Evolutionary conservation across 1,140 invertebrate species (phyloP).

Genomic region (Trissolcus basalis): DNA sequence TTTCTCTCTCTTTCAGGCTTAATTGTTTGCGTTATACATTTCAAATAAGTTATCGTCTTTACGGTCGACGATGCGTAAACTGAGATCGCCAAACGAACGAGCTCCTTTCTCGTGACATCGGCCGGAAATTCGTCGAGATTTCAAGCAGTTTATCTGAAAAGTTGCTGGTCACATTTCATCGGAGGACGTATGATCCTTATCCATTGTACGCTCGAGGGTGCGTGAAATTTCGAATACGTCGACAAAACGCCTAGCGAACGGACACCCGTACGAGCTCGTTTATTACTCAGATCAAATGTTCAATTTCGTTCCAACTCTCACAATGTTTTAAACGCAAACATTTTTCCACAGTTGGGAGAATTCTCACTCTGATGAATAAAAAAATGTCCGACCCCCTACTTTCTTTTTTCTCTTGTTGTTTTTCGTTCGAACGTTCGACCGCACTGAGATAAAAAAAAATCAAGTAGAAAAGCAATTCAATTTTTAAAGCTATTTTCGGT

Average conservation of each 20-base stretch:
- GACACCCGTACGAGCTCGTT: constrained; percentile 36
- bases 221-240: constrained; percentile 53
- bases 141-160: constrained; percentile 52
- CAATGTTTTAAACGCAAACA: too few species aligned
- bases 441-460: too few species aligned
- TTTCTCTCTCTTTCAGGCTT: constrained; percentile 1
- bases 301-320: constrained; percentile 11
- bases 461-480: too few species aligned
- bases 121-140: constrained; percentile 47
- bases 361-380: too few species aligned
- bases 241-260: constrained; percentile 36
- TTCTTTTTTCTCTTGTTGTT: too few species aligned
- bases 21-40: constrained; percentile 47
- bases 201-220: constrained; percentile 42
- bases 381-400: too few species aligned
- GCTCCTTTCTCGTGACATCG: constrained; percentile 41
- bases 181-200: constrained; percentile 49
- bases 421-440: too few species aligned
- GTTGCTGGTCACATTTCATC: constrained; percentile 51
- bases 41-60: constrained; percentile 58
- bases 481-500: too few species aligned
- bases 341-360: constrained; percentile 3
- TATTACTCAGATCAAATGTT: constrained; percentile 38
- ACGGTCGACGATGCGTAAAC: constrained; percentile 55
- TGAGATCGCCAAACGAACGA: constrained; percentile 45